Evolutionary conservation across 2,888 invertebrate species (phyloP).

Genomic region (Fabriciana adippe): DNA sequence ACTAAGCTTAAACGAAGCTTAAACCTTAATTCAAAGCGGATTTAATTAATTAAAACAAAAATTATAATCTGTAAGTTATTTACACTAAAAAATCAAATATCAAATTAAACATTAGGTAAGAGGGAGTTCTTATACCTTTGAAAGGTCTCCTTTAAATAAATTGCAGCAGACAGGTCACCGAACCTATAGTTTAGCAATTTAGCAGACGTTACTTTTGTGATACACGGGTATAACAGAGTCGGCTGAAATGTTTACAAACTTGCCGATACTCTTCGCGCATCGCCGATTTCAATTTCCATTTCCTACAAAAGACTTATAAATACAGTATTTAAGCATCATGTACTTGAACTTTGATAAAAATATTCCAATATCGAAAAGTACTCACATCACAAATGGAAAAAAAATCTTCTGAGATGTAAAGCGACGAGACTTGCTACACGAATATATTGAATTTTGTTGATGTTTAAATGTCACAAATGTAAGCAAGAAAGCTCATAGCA

Average conservation of each 20-base stretch:
- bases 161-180: slow-evolving; percentile 28
- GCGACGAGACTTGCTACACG: slow-evolving; percentile 8
- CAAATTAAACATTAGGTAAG: background rate
- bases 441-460: slow-evolving; percentile 20
- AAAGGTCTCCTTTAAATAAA: slow-evolving; percentile 27
- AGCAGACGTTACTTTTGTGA: slow-evolving; percentile 36
- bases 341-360: slow-evolving; percentile 24
- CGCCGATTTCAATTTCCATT: slow-evolving; percentile 48
- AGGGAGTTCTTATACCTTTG: slow-evolving; percentile 12
- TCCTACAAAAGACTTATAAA: slow-evolving; percentile 34
- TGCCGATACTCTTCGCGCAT: slow-evolving; percentile 43
- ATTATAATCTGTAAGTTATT: background rate
- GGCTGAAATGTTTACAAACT: slow-evolving; percentile 69
- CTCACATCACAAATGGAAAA: slow-evolving; percentile 21
- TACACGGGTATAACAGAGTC: slow-evolving; percentile 46
- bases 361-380: slow-evolving; percentile 26
- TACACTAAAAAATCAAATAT: background rate
- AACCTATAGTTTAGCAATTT: slow-evolving; percentile 42
- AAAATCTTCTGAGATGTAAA: slow-evolving; percentile 20
- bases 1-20: background rate
- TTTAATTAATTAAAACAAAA: background rate
- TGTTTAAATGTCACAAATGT: slow-evolving; percentile 27
- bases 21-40: background rate
- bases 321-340: slow-evolving; percentile 36
- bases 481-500: slow-evolving; percentile 21